Conservation (phyloP, 2,888 invertebrate species). For the Taphrorychus bicolor region DNA sequence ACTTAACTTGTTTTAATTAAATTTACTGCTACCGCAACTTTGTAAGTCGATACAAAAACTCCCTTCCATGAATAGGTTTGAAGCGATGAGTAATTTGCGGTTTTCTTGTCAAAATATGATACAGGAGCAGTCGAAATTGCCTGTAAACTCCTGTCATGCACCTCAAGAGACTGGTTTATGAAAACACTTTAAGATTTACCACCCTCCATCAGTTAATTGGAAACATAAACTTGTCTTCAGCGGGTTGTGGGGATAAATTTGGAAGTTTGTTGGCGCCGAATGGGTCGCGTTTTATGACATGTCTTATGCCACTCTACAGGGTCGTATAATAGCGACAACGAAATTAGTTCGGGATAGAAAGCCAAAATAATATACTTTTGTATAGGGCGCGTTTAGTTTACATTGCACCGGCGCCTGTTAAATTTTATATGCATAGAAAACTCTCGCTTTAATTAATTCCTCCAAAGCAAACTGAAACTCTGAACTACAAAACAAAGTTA, state of each 20-base stretch:
- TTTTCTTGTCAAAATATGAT: conserved; percentile 22
- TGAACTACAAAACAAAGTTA: background rate
- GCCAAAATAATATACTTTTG: background rate
- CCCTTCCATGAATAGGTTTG: conserved; percentile 2
- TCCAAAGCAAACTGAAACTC: background rate
- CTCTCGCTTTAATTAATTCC: background rate
- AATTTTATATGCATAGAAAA: background rate
- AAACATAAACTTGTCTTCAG: conserved; percentile 32
- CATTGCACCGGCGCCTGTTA: background rate
- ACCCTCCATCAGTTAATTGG: conserved; percentile 32
- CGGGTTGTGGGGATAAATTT: conserved; percentile 17
- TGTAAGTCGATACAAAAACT: background rate
- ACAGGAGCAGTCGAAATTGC: conserved; percentile 22
- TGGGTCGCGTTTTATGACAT: conserved; percentile 14
- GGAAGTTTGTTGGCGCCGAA: conserved; percentile 17
- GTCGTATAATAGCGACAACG: background rate
- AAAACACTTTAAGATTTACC: conserved; percentile 31
- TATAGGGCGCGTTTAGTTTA: background rate
- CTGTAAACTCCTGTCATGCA: conserved; percentile 20
- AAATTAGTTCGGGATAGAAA: background rate
- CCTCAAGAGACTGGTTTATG: conserved; percentile 22
- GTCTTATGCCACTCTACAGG: background rate
- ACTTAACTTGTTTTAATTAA: background rate
- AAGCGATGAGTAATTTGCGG: conserved; percentile 27
- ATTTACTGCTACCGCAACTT: too few species aligned